Percentiles rank a stretch among this genome's conserved stretches.
phyloP scores from a whole-genome alignment of 2,797 vertebrate species.

The Lithobates pipiens region DNA sequence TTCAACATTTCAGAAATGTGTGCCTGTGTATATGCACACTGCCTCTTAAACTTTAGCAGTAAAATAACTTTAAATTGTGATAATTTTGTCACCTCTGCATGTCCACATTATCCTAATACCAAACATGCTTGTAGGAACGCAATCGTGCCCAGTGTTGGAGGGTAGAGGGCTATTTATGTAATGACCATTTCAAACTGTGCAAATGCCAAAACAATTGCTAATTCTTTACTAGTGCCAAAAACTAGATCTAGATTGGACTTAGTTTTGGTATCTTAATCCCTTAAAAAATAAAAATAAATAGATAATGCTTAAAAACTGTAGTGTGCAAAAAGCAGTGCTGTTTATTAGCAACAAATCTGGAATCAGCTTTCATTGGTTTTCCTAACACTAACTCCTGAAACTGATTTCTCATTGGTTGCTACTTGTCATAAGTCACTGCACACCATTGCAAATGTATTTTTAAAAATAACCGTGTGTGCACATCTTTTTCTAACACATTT shows the following conservation, averaged over 20 bases:
- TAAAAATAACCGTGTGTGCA: background rate
- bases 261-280: no score
- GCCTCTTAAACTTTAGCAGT: conserved; percentile 24
- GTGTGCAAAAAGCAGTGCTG: background rate
- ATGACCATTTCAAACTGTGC: background rate
- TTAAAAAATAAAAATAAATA: background rate
- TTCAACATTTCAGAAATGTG: conserved; percentile 3
- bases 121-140: conserved; percentile 23
- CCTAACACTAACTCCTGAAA: background rate
- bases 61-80: conserved; percentile 44
- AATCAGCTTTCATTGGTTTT: background rate
- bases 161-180: background rate
- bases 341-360: background rate
- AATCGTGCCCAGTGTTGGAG: conserved; percentile 2
- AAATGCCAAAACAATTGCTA: background rate
- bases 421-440: background rate
- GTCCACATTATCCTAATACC: conserved; percentile 20
- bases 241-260: background rate
- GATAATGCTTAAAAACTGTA: background rate
- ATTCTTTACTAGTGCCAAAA: background rate
- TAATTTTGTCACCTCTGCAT: conserved; percentile 48
- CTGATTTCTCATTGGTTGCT: background rate
- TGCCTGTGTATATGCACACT: background rate
- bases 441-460: background rate
- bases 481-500: no score